These are phyloP conservation scores for Macroramphosus scolopax DNA, from an alignment of 2,797 vertebrate genomes.

Conservation along the genomic window DNA sequence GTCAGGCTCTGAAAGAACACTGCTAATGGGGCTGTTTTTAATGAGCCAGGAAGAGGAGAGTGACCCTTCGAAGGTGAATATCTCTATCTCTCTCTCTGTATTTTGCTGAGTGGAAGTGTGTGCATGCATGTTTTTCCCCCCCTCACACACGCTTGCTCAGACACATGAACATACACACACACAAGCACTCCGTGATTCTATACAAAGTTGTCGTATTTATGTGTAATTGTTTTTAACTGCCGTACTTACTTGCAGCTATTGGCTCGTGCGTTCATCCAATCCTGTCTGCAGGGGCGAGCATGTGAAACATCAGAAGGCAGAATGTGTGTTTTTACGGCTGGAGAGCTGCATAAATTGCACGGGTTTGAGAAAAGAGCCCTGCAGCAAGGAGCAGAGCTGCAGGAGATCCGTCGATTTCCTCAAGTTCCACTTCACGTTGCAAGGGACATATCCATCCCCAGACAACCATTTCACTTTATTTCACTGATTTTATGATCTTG, in stretches of 20 bases:
- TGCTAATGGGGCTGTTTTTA: constrained; percentile 79
- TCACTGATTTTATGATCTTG: constrained; percentile 71
- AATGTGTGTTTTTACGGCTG: constrained; percentile 60
- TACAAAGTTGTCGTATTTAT: constrained; percentile 57
- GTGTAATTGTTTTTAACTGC: constrained; percentile 67
- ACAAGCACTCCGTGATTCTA: constrained; percentile 27
- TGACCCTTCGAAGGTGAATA: constrained; percentile 78
- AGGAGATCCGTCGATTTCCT: constrained; percentile 67
- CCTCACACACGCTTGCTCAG: constrained; percentile 27
- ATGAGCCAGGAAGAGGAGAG: constrained; percentile 77
- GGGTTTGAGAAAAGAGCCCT: constrained; percentile 32
- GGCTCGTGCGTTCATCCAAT: constrained; percentile 51
- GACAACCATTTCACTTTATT: constrained; percentile 71
- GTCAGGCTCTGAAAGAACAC: constrained; percentile 73
- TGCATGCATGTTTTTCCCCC: constrained; percentile 40
- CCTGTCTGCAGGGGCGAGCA: constrained; percentile 52
- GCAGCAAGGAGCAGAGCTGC: constrained; percentile 62
- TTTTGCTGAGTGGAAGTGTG: constrained; percentile 46
- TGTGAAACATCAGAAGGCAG: constrained; percentile 58
- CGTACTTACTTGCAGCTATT: constrained; percentile 61
- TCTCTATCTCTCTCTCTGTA: constrained; percentile 62
- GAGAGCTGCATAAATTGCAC: constrained; percentile 64
- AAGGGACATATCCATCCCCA: constrained; percentile 67
- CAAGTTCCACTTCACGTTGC: constrained; percentile 71
- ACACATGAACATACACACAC: constrained; percentile 8